These are phyloP conservation scores for Gortyna flavago DNA, from an alignment of 2,888 invertebrate genomes.

Conservation along the genomic window DNA sequence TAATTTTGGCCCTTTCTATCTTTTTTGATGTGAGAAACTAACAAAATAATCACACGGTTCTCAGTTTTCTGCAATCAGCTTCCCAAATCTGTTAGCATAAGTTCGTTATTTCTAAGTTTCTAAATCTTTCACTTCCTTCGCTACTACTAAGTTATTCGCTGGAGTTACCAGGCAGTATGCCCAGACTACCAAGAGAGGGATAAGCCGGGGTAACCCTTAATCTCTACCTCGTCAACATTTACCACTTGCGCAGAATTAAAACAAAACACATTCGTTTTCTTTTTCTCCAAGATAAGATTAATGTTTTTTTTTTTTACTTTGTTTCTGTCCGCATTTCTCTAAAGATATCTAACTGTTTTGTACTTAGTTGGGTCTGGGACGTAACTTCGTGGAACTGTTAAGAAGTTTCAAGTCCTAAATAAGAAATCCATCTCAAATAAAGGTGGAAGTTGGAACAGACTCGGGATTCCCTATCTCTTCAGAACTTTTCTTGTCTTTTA, in stretches of 20 bases:
- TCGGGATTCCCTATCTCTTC: conserved; percentile 7
- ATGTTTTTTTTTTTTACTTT: background rate
- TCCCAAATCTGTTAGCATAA: background rate
- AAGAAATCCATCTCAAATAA: conserved; percentile 38
- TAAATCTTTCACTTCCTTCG: background rate
- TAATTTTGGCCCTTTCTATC: background rate
- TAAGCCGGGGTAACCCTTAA: background rate
- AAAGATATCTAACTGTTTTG: conserved; percentile 1
- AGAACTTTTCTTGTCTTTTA: conserved; percentile 29
- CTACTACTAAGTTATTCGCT: background rate
- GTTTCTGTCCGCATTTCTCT: conserved; percentile 2
- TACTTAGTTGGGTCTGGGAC: background rate
- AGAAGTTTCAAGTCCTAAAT: conserved; percentile 24
- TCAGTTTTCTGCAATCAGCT: background rate
- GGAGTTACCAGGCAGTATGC: background rate
- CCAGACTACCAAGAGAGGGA: background rate
- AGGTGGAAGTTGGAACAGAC: conserved; percentile 24
- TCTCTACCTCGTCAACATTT: background rate
- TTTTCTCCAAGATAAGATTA: background rate
- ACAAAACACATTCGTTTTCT: background rate
- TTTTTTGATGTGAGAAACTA: background rate
- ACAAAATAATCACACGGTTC: no score
- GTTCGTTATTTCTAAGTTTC: background rate
- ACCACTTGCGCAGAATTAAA: background rate
- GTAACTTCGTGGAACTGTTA: conserved; percentile 14